Evolutionary conservation across 2,888 invertebrate species (phyloP).

Genomic region (Lasius fuliginosus): DNA sequence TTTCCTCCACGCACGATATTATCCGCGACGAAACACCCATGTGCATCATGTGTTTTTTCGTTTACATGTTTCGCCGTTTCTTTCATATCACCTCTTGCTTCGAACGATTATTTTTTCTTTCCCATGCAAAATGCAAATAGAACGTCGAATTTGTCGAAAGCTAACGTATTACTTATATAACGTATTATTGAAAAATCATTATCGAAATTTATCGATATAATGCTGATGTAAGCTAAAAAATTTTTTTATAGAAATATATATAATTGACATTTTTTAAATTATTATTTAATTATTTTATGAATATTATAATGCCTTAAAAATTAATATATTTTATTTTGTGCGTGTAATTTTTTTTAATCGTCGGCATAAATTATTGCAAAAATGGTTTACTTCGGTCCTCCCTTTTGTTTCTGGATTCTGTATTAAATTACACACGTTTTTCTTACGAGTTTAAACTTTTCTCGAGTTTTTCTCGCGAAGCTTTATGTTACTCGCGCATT

Average conservation of each 20-base stretch:
- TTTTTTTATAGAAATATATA: too few species aligned
- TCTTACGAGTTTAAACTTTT: conserved; percentile 32
- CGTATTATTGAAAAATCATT: neutral
- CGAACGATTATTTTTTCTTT: neutral
- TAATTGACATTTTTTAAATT: too few species aligned
- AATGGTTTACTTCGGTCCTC: neutral
- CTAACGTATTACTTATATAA: neutral
- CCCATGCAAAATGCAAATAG: neutral
- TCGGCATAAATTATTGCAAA: neutral
- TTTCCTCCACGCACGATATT: conserved; percentile 55
- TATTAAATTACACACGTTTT: conserved; percentile 10
- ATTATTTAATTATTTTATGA: neutral
- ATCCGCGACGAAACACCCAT: conserved; percentile 66
- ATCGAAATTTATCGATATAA: neutral
- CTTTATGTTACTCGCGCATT: conserved; percentile 38
- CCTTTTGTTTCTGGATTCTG: neutral
- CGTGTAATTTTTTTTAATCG: neutral
- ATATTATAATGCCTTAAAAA: neutral
- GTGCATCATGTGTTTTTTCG: conserved; percentile 66
- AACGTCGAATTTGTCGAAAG: neutral
- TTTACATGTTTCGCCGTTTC: conserved; percentile 47
- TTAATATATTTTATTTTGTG: neutral
- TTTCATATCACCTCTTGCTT: neutral
- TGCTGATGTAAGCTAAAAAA: too few species aligned
- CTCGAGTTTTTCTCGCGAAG: conserved; percentile 36